A percentile compares a stretch with the other conserved stretches of the same genome.
Conservation (phyloP, 2,888 invertebrate genomes). For the Pristionchus maxplancki region DNA sequence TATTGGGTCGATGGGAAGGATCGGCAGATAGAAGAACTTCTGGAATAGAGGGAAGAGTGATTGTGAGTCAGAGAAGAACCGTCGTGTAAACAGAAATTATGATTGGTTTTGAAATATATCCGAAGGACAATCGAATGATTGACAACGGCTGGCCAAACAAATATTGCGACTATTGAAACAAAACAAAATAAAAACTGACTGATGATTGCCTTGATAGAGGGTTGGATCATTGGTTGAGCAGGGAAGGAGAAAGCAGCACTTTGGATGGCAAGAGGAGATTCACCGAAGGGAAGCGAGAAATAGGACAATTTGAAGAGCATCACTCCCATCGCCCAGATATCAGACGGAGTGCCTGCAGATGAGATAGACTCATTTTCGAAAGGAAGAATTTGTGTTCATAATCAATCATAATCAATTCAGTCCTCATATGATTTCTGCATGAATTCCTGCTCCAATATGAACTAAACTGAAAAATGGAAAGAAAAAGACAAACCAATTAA, state of each 20-base stretch:
- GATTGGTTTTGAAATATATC: neutral
- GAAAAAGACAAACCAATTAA: constrained; percentile 82
- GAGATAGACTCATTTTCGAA: constrained; percentile 6
- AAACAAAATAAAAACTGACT: constrained; percentile 81
- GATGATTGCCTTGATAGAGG: constrained; percentile 85
- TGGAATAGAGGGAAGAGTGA: constrained; percentile 70
- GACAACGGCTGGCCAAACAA: neutral
- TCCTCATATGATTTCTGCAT: no score
- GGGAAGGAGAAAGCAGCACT: constrained; percentile 91
- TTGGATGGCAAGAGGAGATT: constrained; percentile 93
- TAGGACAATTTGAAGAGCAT: constrained; percentile 91
- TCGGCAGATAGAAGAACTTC: constrained; percentile 90
- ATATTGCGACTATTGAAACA: neutral
- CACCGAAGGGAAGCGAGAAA: constrained; percentile 91
- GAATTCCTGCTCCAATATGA: neutral
- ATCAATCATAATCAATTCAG: no score
- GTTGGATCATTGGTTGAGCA: constrained; percentile 85
- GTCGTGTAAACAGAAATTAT: constrained; percentile 38
- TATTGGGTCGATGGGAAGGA: constrained; percentile 88
- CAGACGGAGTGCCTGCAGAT: constrained; percentile 67
- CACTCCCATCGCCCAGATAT: constrained; percentile 86
- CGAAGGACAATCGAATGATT: neutral
- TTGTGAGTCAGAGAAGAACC: neutral
- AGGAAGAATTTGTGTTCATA: neutral
- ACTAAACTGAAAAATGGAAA: constrained; percentile 59